Base-by-base conservation (phyloP, 1,140 invertebrate species). In the Aporrectodea caliginosa region DNA sequence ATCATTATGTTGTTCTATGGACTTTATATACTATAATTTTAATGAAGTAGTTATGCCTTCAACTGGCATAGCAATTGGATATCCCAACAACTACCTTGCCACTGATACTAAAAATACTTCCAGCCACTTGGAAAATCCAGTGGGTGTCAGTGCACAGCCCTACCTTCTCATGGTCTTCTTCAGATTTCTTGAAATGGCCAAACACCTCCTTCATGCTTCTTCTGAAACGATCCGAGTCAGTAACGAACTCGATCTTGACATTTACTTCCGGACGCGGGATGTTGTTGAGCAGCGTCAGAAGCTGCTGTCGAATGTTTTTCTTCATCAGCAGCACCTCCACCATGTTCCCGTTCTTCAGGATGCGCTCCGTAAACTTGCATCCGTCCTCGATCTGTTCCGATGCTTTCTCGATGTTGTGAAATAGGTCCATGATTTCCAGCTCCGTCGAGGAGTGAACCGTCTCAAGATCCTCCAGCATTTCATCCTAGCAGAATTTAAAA, bases 351-450 rank as follows among this genome's bases (percentile, higher is more conserved):
- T 93, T 92, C 74, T 94, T 92, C 68, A 95, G 86, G 16, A 96
- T 89, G 83, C 93, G 91, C 1, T 92, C 90, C 0, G 94, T 92
- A 84, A 95, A 96, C 82, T 93, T 92, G 82, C 92, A 93, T 27
- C 94, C 94, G 86, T 94, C 92, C 84, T 95, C 93, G 79, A 96
- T 93, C 83, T 92, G 93, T 80, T 93, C 94, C 80, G 92, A 91
- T 1, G 91, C 92, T 85, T 94, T 93, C 85, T 94, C 92, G 73
- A 95, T 90, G 80, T 89, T 91, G 80, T 95, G 92, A 84, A 93
- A 93, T 43, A 93, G 89, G 83, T 95, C 94, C 94, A 95, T 95
- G 30, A 95, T 92, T 86, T 93, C 92, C 1, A 96, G 89, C 87
- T 96, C 94, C 82, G 94, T 91, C 84, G 93, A 91, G 34, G 93